Conservation (phyloP, 2,888 invertebrate species). For the Tenthredo mesomela region DNA sequence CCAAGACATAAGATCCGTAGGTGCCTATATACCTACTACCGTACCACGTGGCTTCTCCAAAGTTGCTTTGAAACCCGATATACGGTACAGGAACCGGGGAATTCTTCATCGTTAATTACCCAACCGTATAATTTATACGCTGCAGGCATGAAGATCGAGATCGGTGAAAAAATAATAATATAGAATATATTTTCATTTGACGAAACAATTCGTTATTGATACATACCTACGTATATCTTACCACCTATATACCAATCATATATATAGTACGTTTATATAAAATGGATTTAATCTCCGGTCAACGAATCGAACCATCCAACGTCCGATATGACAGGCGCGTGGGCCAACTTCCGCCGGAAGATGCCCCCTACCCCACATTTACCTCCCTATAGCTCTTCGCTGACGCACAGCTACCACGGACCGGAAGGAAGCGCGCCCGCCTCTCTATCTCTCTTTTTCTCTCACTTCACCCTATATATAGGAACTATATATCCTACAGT, state of each 20-base stretch:
- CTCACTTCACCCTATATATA: conserved; percentile 19
- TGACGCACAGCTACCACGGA: conserved; percentile 34
- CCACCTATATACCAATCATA: not conserved
- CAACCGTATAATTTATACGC: not conserved
- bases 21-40: not conserved
- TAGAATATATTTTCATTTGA: not conserved
- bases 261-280: not conserved
- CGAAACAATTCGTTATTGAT: not conserved
- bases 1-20: too few species aligned
- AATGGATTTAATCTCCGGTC: conserved; percentile 48
- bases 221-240: not conserved
- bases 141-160: not conserved
- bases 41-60: conserved; percentile 16
- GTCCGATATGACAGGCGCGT: conserved; percentile 54
- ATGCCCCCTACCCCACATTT: conserved; percentile 19
- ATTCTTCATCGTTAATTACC: conserved; percentile 1
- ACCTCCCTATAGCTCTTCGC: conserved; percentile 2
- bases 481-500: conserved; percentile 19
- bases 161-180: not conserved
- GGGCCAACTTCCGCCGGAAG: conserved; percentile 52
- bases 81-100: not conserved
- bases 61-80: conserved; percentile 25
- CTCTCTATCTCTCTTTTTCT: not conserved
- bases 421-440: conserved; percentile 47
- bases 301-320: conserved; percentile 41